phyloP scores from a whole-genome alignment of 2,797 vertebrate species.

The Austrolebias charrua region DNA sequence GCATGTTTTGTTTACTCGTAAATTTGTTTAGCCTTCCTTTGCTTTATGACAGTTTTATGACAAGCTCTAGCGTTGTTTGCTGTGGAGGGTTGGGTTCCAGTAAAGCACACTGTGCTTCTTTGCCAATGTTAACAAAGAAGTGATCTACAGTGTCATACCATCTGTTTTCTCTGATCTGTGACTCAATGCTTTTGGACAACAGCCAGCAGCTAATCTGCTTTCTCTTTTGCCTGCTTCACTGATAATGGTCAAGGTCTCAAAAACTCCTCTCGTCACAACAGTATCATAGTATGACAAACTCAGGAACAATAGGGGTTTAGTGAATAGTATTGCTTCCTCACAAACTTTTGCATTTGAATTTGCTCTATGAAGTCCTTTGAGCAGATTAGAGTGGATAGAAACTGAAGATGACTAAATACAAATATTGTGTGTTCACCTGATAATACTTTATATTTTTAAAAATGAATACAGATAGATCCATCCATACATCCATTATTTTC shows the following conservation, averaged over 20 bases:
- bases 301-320: not conserved
- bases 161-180: slow-evolving; percentile 68
- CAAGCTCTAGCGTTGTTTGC: slow-evolving; percentile 41
- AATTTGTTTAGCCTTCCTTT: slow-evolving; percentile 43
- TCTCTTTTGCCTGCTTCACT: slow-evolving; percentile 18
- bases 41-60: slow-evolving; percentile 56
- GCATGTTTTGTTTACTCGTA: slow-evolving; percentile 39
- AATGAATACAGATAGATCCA: no score
- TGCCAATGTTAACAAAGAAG: slow-evolving; percentile 78
- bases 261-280: slow-evolving; percentile 25
- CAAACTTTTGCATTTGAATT: not conserved
- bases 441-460: no score
- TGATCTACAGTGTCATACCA: slow-evolving; percentile 64
- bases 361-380: not conserved
- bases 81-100: slow-evolving; percentile 46
- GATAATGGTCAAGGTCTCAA: slow-evolving; percentile 29
- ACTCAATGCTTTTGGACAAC: slow-evolving; percentile 60
- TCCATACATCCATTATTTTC: no score
- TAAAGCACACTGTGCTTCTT: slow-evolving; percentile 46
- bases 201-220: slow-evolving; percentile 60
- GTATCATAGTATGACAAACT: slow-evolving; percentile 1
- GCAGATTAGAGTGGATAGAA: no score
- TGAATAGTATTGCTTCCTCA: not conserved
- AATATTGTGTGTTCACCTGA: no score
- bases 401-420: no score